Conservation (phyloP, 2,888 invertebrate genomes). For the Holacanthella duospinosa region DNA sequence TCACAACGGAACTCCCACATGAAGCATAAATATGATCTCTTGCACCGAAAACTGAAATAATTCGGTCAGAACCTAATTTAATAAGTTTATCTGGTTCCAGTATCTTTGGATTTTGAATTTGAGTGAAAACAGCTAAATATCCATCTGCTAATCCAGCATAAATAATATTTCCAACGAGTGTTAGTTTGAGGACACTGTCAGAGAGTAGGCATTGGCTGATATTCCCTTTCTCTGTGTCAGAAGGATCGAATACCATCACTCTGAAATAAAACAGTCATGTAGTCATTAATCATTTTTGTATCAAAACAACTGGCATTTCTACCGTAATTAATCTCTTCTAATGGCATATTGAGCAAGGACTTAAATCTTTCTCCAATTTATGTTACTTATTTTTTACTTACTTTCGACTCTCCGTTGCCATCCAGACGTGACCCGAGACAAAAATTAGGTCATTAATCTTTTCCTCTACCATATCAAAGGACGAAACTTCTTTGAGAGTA, state of each 20-base stretch:
- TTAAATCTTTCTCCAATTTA: too few species aligned
- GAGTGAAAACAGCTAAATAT: constrained; percentile 30
- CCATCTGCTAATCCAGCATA: constrained; percentile 36
- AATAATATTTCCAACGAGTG: constrained; percentile 25
- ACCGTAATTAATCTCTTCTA: too few species aligned
- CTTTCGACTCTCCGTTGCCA: constrained; percentile 74
- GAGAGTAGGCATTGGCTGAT: constrained; percentile 25
- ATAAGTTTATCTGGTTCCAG: constrained; percentile 28
- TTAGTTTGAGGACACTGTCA: constrained; percentile 33
- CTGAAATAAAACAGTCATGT: constrained; percentile 40
- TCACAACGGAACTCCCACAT: constrained; percentile 42
- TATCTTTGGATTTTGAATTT: constrained; percentile 20
- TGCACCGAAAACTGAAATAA: constrained; percentile 32
- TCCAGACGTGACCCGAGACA: constrained; percentile 76
- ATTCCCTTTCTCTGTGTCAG: constrained; percentile 62
- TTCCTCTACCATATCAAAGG: constrained; percentile 68
- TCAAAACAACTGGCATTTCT: too few species aligned
- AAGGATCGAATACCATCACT: constrained; percentile 67
- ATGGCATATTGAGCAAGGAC: too few species aligned
- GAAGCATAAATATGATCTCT: constrained; percentile 42
- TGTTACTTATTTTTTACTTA: too few species aligned
- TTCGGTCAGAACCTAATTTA: constrained; percentile 28
- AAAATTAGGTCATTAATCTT: constrained; percentile 75
- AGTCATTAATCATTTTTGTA: background rate
- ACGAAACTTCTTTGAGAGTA: constrained; percentile 55